These are phyloP conservation scores for Metacarcinus magister DNA, from an alignment of 2,888 invertebrate genomes.

Conservation along the genomic window DNA sequence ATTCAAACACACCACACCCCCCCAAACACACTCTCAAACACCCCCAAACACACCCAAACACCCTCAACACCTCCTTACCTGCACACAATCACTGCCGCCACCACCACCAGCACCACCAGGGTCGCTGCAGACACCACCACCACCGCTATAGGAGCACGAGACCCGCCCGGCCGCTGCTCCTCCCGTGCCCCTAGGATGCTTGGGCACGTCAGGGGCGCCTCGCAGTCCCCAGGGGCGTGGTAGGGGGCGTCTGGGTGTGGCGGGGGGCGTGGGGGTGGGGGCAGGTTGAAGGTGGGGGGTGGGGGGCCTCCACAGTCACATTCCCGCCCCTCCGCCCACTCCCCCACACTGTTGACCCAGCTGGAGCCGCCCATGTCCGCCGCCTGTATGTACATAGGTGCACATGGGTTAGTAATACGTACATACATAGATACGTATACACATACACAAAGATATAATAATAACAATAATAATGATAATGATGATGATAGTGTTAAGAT, in stretches of 20 bases:
- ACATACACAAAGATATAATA: neutral
- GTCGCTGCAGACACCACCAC: slow-evolving; percentile 76
- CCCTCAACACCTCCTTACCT: slow-evolving; percentile 58
- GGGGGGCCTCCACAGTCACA: slow-evolving; percentile 75
- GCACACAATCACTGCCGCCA: slow-evolving; percentile 75
- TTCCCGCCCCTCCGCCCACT: neutral
- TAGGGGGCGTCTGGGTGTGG: slow-evolving; percentile 49
- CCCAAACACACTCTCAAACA: no score
- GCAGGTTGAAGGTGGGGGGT: slow-evolving; percentile 70
- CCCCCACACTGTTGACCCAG: slow-evolving; percentile 53
- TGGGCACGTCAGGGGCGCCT: slow-evolving; percentile 72
- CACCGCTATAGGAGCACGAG: slow-evolving; percentile 66
- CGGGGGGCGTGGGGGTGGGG: slow-evolving; percentile 70
- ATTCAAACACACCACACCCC: neutral
- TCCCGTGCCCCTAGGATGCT: slow-evolving; percentile 73
- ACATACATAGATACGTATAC: neutral
- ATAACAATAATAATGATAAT: neutral
- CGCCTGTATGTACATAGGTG: neutral
- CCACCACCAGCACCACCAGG: slow-evolving; percentile 70
- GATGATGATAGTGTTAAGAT: neutral
- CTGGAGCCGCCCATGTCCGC: slow-evolving; percentile 59
- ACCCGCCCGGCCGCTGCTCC: slow-evolving; percentile 60
- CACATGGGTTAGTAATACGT: neutral
- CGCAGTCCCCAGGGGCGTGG: slow-evolving; percentile 49
- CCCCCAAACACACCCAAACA: no score